Base-by-base conservation (phyloP, 2,797 vertebrate species). In the Bradypodion pumilum region DNA sequence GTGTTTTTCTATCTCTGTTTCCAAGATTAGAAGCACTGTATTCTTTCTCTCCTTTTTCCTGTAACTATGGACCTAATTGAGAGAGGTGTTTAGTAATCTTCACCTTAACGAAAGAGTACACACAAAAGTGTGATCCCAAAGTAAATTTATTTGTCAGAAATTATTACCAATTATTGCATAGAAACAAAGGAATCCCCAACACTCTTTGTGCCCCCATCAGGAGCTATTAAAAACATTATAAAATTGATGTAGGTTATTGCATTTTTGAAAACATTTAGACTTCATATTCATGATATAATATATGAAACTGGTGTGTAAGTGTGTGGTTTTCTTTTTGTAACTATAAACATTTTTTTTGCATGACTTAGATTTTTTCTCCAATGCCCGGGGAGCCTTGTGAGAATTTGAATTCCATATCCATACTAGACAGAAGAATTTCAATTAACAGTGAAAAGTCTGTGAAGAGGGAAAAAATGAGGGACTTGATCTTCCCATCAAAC, bases 331-430 rank as follows among this genome's bases (percentile, higher is more conserved):
- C 21, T 52, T 78, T 82, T 95, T 91, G 89, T 78, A 89, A 85
- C 82, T 79, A 92, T 86, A 87, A 90, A 86, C 27, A 0, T 94
- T 95, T 94, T 82, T 93, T 95, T 95, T 92, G 92, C 92, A 88
- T 93, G 94, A 86, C 90, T 91, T 92, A 96, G 96, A 96, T 95
- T 85, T 96, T 95, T 90, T 95, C 95, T 92, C 94, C 91, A 35
- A 91, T 94, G 90, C 93, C 94, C 87, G 95, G 93, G 88, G 95
- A 96, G 52, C 70, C 94, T 85, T 93, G 94, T 87, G 95, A 93
- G 91, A 94, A 87, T 40, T 63, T 78, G 88, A 95, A 44, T 86
- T 76, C 94, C 87, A 89, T 94, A 62, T 75, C 95, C 87, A 89
- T 94, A 68, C 81, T 95, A 82, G 91, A 93, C 85, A 88, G 93